These are phyloP conservation scores for Zonitis immaculata DNA, from an alignment of 2,888 invertebrate species.

Conservation along the genomic window DNA sequence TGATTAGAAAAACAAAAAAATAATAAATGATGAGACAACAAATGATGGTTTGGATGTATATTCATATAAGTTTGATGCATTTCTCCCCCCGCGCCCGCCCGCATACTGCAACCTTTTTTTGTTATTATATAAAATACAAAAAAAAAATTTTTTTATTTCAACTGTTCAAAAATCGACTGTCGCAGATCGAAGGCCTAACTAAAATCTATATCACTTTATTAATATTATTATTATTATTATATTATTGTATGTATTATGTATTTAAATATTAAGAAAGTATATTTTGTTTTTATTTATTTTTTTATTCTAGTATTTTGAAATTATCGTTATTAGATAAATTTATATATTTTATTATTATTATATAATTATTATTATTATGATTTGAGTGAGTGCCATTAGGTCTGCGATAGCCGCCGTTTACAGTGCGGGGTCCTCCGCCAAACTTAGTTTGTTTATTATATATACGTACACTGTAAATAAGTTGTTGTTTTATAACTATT, in stretches of 20 bases:
- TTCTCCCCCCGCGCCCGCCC: slow-evolving; percentile 24
- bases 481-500: slow-evolving; percentile 52
- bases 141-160: slow-evolving; percentile 8
- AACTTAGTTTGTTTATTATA: slow-evolving; percentile 45
- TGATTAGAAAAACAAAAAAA: too few relatives aligned
- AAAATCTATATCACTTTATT: slow-evolving; percentile 38
- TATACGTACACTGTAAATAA: slow-evolving; percentile 47
- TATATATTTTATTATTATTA: slow-evolving; percentile 46
- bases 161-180: slow-evolving; percentile 26
- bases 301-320: slow-evolving; percentile 47
- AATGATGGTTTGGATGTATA: neutral
- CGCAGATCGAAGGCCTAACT: slow-evolving; percentile 34
- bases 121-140: slow-evolving; percentile 36
- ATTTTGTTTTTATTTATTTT: slow-evolving; percentile 50
- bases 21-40: neutral
- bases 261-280: slow-evolving; percentile 39
- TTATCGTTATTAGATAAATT: slow-evolving; percentile 48
- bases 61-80: slow-evolving; percentile 26
- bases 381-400: slow-evolving; percentile 15
- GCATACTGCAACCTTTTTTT: slow-evolving; percentile 31
- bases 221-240: slow-evolving; percentile 24
- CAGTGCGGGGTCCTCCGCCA: slow-evolving; percentile 23
- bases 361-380: slow-evolving; percentile 27
- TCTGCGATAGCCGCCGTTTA: slow-evolving; percentile 34
- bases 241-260: slow-evolving; percentile 28